Base-by-base conservation (phyloP, 2,113 vertebrate genomes). In the Glareola pratincola region DNA sequence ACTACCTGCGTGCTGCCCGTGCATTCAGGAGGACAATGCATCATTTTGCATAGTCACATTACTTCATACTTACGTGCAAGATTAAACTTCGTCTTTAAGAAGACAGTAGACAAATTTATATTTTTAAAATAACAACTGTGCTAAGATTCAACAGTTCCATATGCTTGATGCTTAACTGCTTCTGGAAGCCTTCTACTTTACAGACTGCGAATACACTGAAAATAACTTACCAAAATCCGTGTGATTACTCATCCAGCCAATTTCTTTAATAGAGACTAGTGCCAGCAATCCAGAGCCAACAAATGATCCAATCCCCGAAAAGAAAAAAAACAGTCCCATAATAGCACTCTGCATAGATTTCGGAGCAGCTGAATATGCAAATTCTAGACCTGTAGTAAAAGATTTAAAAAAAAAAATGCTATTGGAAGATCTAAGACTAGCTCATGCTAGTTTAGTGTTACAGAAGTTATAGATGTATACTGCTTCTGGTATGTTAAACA, bases 241-340 rank as follows among this genome's bases (percentile, higher is more conserved):
- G 96, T 99, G 99, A 59, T 98, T 99, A 62, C 99, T 99, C 99
- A 99, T 99, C 99, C 99, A 99, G 45, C 99, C 99, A 32, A 99
- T 99, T 66, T 88, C 97, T 47, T 97, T 98, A 78, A 99, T 10
- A 7, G 99, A 99, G 60, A 99, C 99, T 62, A 99, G 93, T 2
- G 99, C 99, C 96, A 99, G 88, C 85, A 99, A 95, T 4, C 99
- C 99, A 0, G 98, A 99, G 89, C 99, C 99, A 91, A 99, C 99
- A 10, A 99, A 99, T 4, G 99, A 99, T 10, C 99, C 99, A 8
- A 99, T 98, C 8, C 99, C 99, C 20, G 99, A 99, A 86, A 99
- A 99, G 98, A 99, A 99, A 83, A 99, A 99, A 97, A 99, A 99
- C 22, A 99, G 97, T 12, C 99, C 99, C 99, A 99, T 99, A 68